These are phyloP conservation scores for Lycophotia porphyrea DNA, from an alignment of 2,888 invertebrate species.

Conservation along the genomic window DNA sequence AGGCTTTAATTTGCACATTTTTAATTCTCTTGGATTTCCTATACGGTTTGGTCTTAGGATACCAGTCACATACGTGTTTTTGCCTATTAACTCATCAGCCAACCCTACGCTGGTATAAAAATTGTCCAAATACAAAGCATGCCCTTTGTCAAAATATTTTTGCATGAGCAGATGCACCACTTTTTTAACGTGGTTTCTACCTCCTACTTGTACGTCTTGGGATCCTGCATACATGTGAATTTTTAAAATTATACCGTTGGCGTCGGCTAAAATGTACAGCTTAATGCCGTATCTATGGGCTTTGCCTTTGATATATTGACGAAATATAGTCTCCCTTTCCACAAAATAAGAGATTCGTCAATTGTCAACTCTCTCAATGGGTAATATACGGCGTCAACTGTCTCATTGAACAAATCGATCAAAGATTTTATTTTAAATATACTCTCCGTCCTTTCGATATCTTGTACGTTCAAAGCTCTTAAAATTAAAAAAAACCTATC, in stretches of 20 bases:
- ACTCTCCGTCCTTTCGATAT: conserved; percentile 55
- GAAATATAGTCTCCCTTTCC: conserved; percentile 59
- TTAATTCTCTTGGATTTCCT: conserved; percentile 50
- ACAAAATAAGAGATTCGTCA: conserved; percentile 63
- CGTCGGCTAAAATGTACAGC: conserved; percentile 61
- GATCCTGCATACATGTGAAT: conserved; percentile 58
- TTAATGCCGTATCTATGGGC: conserved; percentile 52
- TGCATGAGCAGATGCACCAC: conserved; percentile 51
- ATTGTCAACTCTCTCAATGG: conserved; percentile 57
- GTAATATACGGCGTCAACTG: conserved; percentile 56
- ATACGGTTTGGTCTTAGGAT: conserved; percentile 57
- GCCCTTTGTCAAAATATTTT: conserved; percentile 56
- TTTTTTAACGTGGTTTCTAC: no score
- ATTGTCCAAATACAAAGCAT: conserved; percentile 58
- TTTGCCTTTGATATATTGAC: conserved; percentile 63
- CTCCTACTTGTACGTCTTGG: no score
- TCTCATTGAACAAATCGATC: conserved; percentile 61
- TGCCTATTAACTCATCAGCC: conserved; percentile 55
- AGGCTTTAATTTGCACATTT: conserved; percentile 41
- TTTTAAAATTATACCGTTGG: conserved; percentile 58
- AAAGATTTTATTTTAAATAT: conserved; percentile 63
- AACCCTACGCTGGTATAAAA: conserved; percentile 60
- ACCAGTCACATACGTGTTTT: conserved; percentile 61
- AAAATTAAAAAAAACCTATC: conserved; percentile 63
- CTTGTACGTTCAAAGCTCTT: conserved; percentile 62